Evolutionary conservation across 2,797 vertebrate species (phyloP), one percentile per base, ranked within the genome.

Genomic region (Sebastes reedi): DNA sequence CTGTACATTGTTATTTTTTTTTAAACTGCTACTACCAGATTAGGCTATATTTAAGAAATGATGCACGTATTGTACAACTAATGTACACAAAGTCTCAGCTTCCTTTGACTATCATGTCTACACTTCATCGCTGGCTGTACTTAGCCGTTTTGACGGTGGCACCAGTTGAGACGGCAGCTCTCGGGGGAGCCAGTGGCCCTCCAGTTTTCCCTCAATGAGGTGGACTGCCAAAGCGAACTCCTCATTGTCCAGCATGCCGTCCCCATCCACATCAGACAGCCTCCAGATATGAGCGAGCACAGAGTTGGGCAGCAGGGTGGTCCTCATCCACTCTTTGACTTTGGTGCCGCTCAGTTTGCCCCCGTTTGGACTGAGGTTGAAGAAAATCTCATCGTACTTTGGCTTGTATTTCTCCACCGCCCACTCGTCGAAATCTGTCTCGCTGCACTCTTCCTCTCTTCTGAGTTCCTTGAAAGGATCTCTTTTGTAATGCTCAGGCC

Each of bases 361-460:
- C 1, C 96, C 95, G 0, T 87, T 90, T 0, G 97, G 97, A 0
- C 96, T 93, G 75, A 98, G 93, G 82, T 96, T 97, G 91, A 97
- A 97, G 93, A 98, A 98, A 86, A 98, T 97, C 93, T 98, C 97
- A 4, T 98, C 97, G 0, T 98, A 98, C 52, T 97, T 98, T 12
- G 97, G 94, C 85, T 98, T 98, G 92, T 96, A 96, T 86, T 96
- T 97, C 62, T 95, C 97, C 78, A 98, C 97, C 12, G 94, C 94
- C 97, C 97, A 98, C 1, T 95, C 93, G 4, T 90, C 88, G 1
- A 82, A 87, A 59, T 92, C 91, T 1, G 18, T 30, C 24, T 91
- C 91, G 0, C 84, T 88, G 75, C 82, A 77, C 16, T 92, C 90
- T 1, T 89, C 89, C 1, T 91, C 89, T 62, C 86, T 88, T 9